Evolutionary conservation across 2,797 vertebrate species (phyloP).

Genomic region (Brachyalestes nurse): DNA sequence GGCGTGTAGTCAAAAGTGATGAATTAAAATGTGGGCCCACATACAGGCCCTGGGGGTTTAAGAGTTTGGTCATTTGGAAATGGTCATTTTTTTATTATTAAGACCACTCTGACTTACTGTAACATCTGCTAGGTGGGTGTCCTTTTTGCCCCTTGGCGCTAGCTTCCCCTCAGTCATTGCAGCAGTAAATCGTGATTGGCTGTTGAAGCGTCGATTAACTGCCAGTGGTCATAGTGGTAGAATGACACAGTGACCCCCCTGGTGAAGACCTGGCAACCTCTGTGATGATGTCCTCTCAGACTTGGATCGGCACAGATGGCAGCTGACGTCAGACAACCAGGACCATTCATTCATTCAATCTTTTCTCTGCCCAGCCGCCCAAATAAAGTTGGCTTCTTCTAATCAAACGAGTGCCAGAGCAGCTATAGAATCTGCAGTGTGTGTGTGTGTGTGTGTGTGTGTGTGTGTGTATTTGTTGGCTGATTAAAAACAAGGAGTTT

Average conservation of each 20-base stretch:
- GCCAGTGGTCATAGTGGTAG: constrained; percentile 23
- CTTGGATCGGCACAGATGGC: constrained; percentile 71
- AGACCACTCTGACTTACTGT: background rate
- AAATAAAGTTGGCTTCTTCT: background rate
- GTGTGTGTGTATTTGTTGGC: no score
- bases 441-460: no score
- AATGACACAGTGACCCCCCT: constrained; percentile 57
- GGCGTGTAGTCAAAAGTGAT: background rate
- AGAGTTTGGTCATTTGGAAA: no score
- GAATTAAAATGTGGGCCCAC: background rate
- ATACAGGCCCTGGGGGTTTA: background rate
- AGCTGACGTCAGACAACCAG: constrained; percentile 58
- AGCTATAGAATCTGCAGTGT: background rate
- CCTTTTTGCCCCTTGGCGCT: constrained; percentile 10
- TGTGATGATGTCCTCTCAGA: constrained; percentile 43
- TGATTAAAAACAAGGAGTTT: no score
- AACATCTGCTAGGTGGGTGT: constrained; percentile 41
- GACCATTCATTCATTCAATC: background rate
- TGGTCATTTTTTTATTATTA: background rate
- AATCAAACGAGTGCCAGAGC: background rate
- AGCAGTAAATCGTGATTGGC: constrained; percentile 40
- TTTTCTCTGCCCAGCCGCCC: background rate
- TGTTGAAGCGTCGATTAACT: background rate
- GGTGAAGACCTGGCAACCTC: constrained; percentile 52
- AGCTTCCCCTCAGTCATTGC: constrained; percentile 27